Evolutionary conservation across 2,113 vertebrate species (phyloP).

Genomic region (Eolophus roseicapilla): DNA sequence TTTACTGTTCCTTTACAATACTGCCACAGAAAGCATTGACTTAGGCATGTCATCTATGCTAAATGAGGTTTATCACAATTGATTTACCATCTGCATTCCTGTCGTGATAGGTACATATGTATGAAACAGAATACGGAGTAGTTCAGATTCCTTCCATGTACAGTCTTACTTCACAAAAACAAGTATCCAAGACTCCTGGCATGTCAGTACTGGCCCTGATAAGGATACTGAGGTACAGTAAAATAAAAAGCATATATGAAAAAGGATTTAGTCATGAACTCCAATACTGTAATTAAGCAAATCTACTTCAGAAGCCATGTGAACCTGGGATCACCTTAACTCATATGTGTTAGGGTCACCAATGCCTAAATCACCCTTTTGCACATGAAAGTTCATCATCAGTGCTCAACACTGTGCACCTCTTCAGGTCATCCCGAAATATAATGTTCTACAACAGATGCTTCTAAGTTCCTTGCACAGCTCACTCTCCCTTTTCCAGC

Average conservation of each 20-base stretch:
- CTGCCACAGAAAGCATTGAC: not conserved
- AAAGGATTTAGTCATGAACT: not conserved
- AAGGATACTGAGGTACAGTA: not conserved
- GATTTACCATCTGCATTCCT: conserved; percentile 35
- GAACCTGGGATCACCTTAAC: not conserved
- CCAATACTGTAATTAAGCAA: not conserved
- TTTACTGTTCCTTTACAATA: not conserved
- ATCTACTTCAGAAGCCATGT: not conserved
- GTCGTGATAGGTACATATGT: not conserved
- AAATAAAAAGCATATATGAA: not conserved
- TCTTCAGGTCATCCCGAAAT: not conserved
- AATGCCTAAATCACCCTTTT: not conserved
- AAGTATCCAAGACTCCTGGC: not conserved
- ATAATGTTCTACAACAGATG: not conserved
- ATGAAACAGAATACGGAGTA: conserved; percentile 9
- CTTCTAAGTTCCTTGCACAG: not conserved
- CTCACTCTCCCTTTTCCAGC: not conserved
- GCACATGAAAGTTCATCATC: not conserved
- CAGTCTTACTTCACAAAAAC: not conserved
- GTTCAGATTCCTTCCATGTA: not conserved
- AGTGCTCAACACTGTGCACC: not conserved
- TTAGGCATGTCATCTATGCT: not conserved
- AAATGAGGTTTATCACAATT: conserved; percentile 35
- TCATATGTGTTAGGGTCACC: not conserved
- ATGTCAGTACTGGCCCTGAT: not conserved